Percentiles rank a stretch among this genome's conserved stretches.
phyloP scores from a whole-genome alignment of 1,140 invertebrate genomes.

The Nasonia longicornis region DNA sequence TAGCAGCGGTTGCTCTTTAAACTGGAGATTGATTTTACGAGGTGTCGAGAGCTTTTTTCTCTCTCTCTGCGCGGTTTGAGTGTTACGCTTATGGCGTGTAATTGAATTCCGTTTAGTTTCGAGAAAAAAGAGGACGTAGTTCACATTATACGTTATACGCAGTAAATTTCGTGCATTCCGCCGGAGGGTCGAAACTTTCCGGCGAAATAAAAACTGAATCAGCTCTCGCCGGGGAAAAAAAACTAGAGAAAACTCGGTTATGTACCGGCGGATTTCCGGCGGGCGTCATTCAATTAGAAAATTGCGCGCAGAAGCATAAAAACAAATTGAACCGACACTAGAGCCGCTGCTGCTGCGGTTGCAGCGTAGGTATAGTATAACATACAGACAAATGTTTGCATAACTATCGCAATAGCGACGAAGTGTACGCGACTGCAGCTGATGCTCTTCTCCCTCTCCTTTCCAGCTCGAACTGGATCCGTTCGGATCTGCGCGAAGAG shows the following conservation, averaged over 20 bases:
- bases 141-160: too few relatives aligned
- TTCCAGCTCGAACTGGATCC: conserved; percentile 20
- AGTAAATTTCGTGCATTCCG: neutral
- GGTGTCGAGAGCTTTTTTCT: conserved; percentile 7
- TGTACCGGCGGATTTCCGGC: conserved; percentile 8
- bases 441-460: neutral
- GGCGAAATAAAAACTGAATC: conserved; percentile 1
- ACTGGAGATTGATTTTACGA: conserved; percentile 37
- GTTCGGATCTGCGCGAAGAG: neutral
- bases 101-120: neutral
- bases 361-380: neutral
- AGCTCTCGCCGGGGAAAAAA: neutral
- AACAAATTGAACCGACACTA: conserved; percentile 48
- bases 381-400: conserved; percentile 40
- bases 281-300: conserved; percentile 38
- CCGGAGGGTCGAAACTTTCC: neutral
- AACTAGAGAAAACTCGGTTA: conserved; percentile 3
- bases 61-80: neutral
- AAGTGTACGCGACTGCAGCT: neutral
- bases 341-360: neutral
- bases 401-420: conserved; percentile 24
- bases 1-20: neutral
- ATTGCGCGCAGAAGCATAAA: conserved; percentile 42
- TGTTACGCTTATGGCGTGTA: neutral
- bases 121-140: neutral